Evolutionary conservation across 2,113 vertebrate genomes (phyloP).

Genomic region (Neodon shergylaensis): DNA sequence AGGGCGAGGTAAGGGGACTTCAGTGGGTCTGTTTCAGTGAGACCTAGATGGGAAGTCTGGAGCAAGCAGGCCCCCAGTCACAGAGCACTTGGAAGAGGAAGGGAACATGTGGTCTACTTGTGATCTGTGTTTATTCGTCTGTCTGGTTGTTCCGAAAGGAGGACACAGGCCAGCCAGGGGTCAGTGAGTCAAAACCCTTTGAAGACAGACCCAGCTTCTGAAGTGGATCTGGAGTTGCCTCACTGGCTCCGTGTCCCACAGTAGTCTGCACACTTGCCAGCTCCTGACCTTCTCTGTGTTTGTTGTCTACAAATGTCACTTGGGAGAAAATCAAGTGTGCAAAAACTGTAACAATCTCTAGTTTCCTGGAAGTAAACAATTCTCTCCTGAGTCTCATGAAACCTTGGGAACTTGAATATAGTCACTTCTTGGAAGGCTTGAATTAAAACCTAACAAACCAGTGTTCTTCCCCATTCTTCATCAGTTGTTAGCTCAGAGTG

Average conservation of each 20-base stretch:
- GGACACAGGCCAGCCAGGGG: constrained; percentile 71
- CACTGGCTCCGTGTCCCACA: constrained; percentile 12
- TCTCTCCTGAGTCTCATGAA: not conserved
- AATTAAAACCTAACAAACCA: not conserved
- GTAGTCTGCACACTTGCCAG: constrained; percentile 37
- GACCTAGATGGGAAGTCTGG: constrained; percentile 15
- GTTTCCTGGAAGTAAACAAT: not conserved
- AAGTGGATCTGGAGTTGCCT: constrained; percentile 41
- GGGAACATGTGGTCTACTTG: constrained; percentile 66
- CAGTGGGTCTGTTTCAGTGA: not conserved
- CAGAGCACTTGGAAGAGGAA: constrained; percentile 69
- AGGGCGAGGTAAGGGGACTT: not conserved
- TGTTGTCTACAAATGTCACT: not conserved
- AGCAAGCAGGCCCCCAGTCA: constrained; percentile 39
- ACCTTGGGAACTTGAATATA: not conserved
- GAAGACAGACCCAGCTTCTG: constrained; percentile 78
- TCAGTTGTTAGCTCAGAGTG: not conserved
- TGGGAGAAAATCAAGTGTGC: constrained; percentile 6
- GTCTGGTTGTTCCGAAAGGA: constrained; percentile 71
- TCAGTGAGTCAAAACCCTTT: constrained; percentile 71
- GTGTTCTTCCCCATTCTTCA: not conserved
- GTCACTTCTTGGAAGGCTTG: not conserved
- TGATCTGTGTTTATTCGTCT: constrained; percentile 76
- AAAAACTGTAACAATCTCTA: not conserved
- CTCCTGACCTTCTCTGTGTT: not conserved